A percentile compares a stretch with the other conserved stretches of the same genome.
Conservation (phyloP, 2,888 invertebrate genomes). For the Nomada ferruginata region DNA sequence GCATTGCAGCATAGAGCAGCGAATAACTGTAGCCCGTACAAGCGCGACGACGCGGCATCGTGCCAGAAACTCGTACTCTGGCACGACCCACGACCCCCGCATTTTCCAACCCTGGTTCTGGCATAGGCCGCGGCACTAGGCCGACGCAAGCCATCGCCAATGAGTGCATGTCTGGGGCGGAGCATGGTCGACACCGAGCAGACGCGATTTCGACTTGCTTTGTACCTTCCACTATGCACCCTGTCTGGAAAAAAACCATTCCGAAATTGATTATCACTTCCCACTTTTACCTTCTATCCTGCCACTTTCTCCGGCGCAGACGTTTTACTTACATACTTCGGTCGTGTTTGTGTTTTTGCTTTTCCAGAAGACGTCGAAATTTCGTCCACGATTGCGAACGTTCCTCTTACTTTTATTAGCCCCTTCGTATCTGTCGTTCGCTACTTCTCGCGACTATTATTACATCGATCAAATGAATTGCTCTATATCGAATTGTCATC, state of each 20-base stretch:
- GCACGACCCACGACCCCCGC: conserved; percentile 75
- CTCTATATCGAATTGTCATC: too few species aligned
- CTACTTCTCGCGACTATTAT: too few species aligned
- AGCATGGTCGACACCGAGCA: conserved; percentile 76
- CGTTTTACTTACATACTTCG: neutral
- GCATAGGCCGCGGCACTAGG: conserved; percentile 82
- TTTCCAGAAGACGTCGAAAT: too few species aligned
- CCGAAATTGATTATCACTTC: conserved; percentile 52
- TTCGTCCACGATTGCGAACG: too few species aligned
- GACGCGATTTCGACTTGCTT: conserved; percentile 75
- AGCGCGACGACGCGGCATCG: conserved; percentile 80
- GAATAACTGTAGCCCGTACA: conserved; percentile 72
- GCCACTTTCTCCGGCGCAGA: conserved; percentile 25
- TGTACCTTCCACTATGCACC: conserved; percentile 42
- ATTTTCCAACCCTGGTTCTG: conserved; percentile 74
- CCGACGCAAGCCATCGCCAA: conserved; percentile 82
- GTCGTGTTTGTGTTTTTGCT: neutral
- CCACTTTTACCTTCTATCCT: conserved; percentile 47
- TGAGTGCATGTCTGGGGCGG: conserved; percentile 83
- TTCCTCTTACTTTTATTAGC: too few species aligned
- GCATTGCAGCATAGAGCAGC: conserved; percentile 62
- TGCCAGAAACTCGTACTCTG: conserved; percentile 77
- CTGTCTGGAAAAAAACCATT: conserved; percentile 13
- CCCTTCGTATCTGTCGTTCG: too few species aligned
- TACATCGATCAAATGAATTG: too few species aligned